Base-by-base conservation (phyloP, 2,888 invertebrate species). In the Hartigia nigra region DNA sequence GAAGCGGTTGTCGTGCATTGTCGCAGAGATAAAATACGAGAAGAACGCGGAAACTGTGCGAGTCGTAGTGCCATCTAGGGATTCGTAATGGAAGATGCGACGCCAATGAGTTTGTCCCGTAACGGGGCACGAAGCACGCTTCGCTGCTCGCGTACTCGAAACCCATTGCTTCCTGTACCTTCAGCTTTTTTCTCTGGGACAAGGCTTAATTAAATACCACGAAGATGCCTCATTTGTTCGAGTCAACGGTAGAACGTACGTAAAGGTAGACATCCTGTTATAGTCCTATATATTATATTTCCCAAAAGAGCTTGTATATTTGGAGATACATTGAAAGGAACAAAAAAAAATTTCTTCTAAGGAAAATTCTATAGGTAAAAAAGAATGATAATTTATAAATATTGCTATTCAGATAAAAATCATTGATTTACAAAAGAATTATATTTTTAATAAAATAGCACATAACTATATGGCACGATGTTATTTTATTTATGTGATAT, bases 121-220 rank as follows among this genome's bases (percentile, higher is more conserved):
- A 87, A 87, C 86, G 86, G 86, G 79, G 80, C 82, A 81, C 80
- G 82, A 79, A 82, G 79, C 78, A 84, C 83, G 84, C 78, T 82
- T 72, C 80, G 82, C 75, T 86, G 82, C 80, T 77, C 80, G 81
- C 80, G 80, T 80, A 85, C 82, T 83, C 86, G 81, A 86, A 85
- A 86, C 87, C 82, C 86, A 85, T 86, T 81, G 83, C 86, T 86
- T 86, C 86, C 87, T 84, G 86, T 80, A 82, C 76, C 82, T 82
- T 80, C 82, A 77, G 82, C 87, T 87, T 87, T 84, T 86, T 86
- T 81, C 77, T 74, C 36, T 74, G 69, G 75, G 74, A 78, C 76
- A 78, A 77, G 83, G 80, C 79, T 85, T 86, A 82, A 85, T 86
- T 86, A 83, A 87, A 87, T 87, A 82, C 82, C 82, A 31, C 31